Percentiles rank a stretch among this genome's conserved stretches.
These are phyloP conservation scores for Aphelocoma coerulescens DNA, from an alignment of 2,113 vertebrate genomes.

Conservation along the genomic window DNA sequence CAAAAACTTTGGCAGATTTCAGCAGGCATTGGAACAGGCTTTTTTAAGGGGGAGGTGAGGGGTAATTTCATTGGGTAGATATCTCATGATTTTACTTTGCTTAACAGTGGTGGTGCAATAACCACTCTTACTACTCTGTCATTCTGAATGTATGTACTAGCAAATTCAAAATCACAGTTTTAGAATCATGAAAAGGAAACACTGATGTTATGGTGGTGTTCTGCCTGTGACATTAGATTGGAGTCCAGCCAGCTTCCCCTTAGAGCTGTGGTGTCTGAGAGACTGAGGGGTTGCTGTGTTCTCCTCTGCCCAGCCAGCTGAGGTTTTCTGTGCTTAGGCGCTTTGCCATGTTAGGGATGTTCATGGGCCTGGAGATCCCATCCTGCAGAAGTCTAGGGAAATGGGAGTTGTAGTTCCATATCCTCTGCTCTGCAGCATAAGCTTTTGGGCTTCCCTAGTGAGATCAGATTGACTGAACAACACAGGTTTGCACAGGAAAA, in stretches of 20 bases:
- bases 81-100: neutral
- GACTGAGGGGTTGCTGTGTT: neutral
- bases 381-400: neutral
- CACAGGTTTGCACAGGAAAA: neutral
- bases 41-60: neutral
- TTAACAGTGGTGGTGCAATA: neutral
- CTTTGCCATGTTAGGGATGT: neutral
- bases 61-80: neutral
- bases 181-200: neutral
- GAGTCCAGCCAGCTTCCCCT: neutral
- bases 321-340: neutral
- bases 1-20: neutral
- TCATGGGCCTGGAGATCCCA: neutral
- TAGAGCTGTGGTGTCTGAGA: neutral
- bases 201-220: neutral
- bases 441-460: neutral
- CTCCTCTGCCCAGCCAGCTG: neutral
- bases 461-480: neutral
- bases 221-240: neutral
- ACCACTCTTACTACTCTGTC: neutral
- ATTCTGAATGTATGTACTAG: neutral
- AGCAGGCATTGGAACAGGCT: neutral
- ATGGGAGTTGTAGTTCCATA: neutral
- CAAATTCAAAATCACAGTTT: neutral
- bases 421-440: neutral